A percentile compares a stretch with the other conserved stretches of the same genome.
Conservation (phyloP, 2,888 invertebrate species). For the Drosophila prostipennis region DNA sequence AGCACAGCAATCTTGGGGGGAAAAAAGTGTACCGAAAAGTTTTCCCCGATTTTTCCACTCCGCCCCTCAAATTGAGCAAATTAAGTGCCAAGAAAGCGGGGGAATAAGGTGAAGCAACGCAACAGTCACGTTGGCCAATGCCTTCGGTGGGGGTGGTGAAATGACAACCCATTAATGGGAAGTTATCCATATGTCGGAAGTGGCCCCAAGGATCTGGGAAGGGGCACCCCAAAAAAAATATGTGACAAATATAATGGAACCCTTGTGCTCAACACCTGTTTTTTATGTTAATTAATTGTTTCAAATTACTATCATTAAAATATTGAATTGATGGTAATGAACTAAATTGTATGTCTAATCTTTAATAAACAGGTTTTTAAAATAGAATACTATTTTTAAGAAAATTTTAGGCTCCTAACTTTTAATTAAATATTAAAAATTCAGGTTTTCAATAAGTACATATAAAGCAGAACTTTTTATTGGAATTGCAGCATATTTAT, state of each 20-base stretch:
- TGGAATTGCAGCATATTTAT: neutral
- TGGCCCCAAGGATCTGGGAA: neutral
- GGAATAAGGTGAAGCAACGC: constrained; percentile 11
- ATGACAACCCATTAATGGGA: constrained; percentile 39
- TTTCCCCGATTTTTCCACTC: constrained; percentile 33
- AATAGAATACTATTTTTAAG: too few species aligned
- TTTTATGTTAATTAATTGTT: neutral
- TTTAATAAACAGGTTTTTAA: too few species aligned
- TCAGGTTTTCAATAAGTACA: too few species aligned
- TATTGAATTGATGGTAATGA: neutral
- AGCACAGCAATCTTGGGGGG: constrained; percentile 1
- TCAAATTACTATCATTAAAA: neutral
- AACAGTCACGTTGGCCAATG: constrained; percentile 26
- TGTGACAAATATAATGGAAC: neutral
- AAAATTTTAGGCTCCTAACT: too few species aligned
- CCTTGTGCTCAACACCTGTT: neutral
- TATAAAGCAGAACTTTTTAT: too few species aligned
- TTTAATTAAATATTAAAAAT: too few species aligned
- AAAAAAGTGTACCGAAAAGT: constrained; percentile 21
- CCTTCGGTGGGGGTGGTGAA: constrained; percentile 11
- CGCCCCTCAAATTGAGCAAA: constrained; percentile 60
- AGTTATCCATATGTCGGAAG: constrained; percentile 32
- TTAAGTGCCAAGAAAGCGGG: constrained; percentile 60
- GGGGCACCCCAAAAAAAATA: neutral
- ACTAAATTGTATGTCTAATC: neutral